A percentile compares a stretch with the other conserved stretches of the same genome.
Conservation (phyloP, 2,888 invertebrate genomes). For the Trissoscelio sp. region DNA sequence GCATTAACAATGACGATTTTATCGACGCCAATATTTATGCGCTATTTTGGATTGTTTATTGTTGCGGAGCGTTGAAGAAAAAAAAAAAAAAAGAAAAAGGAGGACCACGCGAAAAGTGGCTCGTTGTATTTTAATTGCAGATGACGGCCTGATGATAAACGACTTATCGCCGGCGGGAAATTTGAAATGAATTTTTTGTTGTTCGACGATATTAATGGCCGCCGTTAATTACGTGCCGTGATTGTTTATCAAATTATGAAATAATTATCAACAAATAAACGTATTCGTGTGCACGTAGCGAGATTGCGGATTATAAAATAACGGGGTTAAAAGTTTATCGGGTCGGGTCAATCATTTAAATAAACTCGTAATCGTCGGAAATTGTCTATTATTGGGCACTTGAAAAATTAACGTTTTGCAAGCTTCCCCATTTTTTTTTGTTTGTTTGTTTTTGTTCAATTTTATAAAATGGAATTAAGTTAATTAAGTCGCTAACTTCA, state of each 20-base stretch:
- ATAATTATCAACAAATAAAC: constrained; percentile 21
- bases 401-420: too few relatives aligned
- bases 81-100: background rate
- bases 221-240: constrained; percentile 12
- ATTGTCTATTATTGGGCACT: constrained; percentile 50
- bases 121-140: background rate
- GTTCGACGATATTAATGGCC: constrained; percentile 15
- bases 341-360: constrained; percentile 71
- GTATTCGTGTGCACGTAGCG: background rate
- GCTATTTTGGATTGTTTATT: constrained; percentile 40
- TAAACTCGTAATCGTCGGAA: constrained; percentile 66
- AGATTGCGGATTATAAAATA: constrained; percentile 45
- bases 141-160: constrained; percentile 11
- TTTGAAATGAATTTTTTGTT: constrained; percentile 27
- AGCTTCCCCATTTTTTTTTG: too few relatives aligned
- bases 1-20: constrained; percentile 28
- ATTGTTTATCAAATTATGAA: constrained; percentile 36
- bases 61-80: background rate
- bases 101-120: background rate
- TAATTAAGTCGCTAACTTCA: too few relatives aligned
- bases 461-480: too few relatives aligned
- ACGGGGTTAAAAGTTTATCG: constrained; percentile 76
- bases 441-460: too few relatives aligned
- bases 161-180: constrained; percentile 12
- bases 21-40: constrained; percentile 50